Evolutionary conservation across 2,888 invertebrate species (phyloP), one percentile per base, ranked within the genome.

Genomic region (Chorisops tibialis): DNA sequence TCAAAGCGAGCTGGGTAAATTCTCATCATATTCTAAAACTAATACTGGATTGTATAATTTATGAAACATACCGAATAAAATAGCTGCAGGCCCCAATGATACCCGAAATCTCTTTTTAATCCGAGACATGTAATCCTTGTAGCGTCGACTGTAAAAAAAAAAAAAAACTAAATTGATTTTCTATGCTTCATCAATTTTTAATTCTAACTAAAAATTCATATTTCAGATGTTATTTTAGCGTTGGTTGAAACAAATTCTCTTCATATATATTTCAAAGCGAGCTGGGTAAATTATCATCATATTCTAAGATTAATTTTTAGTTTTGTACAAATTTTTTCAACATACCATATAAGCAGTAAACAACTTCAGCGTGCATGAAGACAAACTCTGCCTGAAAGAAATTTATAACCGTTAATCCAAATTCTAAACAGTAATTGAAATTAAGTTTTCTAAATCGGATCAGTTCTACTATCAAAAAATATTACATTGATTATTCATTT

Each of bases 191-290:
- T 5, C 41, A 11, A 24, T 43, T 19, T 14, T 41, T 41, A 56
- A 22, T 7, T 7, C 12, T 35, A 7, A 12, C 3, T 14, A 41
- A 14, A 56, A 22, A n/a, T n/a, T n/a, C n/a, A n/a, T n/a, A n/a
- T 19, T 24, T 37, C 38, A 63, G 54, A 43, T 54, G 61, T 66
- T 65, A 61, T 62, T 62, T 66, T 65, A 63, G 65, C 63, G 63
- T 43, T 59, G 43, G 47, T 51, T 62, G 43, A 62, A 65, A 62
- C 52, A 21, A 65, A 38, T 66, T 67, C 47, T 66, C 67, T 65
- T 67, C 66, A 66, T 30, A 14, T 47, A 11, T n/a, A 11, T 24
- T 19, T 67, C 67, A 67, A 66, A 67, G 67, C 63, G 67, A 67
- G 67, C 67, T 67, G 63, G 62, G 66, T 64, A 37, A 14, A 19